These are phyloP conservation scores for Lasioglossum marginatum DNA, from an alignment of 2,888 invertebrate species.

Conservation along the genomic window DNA sequence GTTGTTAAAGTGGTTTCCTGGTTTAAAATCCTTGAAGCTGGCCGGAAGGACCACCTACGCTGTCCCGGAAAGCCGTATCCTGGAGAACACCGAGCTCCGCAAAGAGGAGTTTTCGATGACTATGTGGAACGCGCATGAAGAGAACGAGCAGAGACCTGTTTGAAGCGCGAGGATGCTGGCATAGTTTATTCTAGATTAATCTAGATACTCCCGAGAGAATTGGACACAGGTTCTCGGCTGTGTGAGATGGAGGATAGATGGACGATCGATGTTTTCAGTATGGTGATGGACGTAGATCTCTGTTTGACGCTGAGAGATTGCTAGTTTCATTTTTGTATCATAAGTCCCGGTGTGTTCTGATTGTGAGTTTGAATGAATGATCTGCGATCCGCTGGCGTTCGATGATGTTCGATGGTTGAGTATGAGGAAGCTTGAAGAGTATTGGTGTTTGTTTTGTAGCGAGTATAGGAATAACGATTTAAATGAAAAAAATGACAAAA, in stretches of 20 bases:
- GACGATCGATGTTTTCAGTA: neutral
- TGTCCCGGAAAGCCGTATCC: slow-evolving; percentile 58
- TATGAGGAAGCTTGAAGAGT: neutral
- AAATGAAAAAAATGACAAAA: no score
- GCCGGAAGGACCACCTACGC: slow-evolving; percentile 59
- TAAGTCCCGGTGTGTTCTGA: neutral
- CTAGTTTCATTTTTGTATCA: slow-evolving; percentile 4
- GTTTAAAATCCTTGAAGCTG: slow-evolving; percentile 71
- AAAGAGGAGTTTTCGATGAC: slow-evolving; percentile 79
- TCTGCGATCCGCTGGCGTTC: neutral
- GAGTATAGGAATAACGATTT: no score
- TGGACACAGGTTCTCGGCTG: neutral
- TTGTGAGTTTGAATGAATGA: neutral
- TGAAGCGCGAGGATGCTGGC: slow-evolving; percentile 39
- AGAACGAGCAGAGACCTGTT: slow-evolving; percentile 64
- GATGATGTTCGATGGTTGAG: neutral
- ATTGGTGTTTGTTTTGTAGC: no score
- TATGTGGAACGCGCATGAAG: slow-evolving; percentile 74
- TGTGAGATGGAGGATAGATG: neutral
- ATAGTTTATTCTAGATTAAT: neutral
- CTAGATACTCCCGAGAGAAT: neutral
- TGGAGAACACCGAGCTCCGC: slow-evolving; percentile 70
- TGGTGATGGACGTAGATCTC: neutral
- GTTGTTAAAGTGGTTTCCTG: slow-evolving; percentile 78
- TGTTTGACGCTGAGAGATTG: neutral